Evolutionary conservation across 2,113 vertebrate species (phyloP).

Genomic region (Excalfactoria chinensis): DNA sequence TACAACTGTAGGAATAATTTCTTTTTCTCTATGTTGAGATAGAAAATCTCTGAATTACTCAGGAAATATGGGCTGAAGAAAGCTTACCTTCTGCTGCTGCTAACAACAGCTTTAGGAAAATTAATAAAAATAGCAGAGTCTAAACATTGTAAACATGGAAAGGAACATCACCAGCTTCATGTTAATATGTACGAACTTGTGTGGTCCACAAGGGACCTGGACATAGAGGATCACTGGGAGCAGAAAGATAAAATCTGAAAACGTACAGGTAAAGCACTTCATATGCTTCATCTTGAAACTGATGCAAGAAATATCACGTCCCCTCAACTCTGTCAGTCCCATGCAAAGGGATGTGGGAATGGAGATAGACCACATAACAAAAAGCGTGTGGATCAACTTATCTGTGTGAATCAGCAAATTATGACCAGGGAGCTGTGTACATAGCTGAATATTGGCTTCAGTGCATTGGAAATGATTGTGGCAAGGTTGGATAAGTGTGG

Average conservation of each 20-base stretch:
- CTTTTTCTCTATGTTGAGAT: background rate
- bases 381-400: too few relatives aligned
- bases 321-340: background rate
- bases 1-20: background rate
- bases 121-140: background rate
- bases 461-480: background rate
- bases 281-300: background rate
- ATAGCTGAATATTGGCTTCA: too few relatives aligned
- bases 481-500: background rate
- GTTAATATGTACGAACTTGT: background rate
- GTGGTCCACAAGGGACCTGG: background rate
- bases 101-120: background rate
- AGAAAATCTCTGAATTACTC: background rate
- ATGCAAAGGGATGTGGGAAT: rapidly evolving
- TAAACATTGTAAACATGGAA: background rate
- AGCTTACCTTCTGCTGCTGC: background rate
- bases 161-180: background rate
- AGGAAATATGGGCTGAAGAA: background rate
- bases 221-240: background rate
- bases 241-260: background rate
- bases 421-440: too few relatives aligned
- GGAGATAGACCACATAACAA: background rate
- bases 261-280: background rate
- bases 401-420: too few relatives aligned
- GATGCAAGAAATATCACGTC: background rate